These are phyloP conservation scores for Gymnobelideus leadbeateri DNA, from an alignment of 2,113 vertebrate species.

Conservation along the genomic window DNA sequence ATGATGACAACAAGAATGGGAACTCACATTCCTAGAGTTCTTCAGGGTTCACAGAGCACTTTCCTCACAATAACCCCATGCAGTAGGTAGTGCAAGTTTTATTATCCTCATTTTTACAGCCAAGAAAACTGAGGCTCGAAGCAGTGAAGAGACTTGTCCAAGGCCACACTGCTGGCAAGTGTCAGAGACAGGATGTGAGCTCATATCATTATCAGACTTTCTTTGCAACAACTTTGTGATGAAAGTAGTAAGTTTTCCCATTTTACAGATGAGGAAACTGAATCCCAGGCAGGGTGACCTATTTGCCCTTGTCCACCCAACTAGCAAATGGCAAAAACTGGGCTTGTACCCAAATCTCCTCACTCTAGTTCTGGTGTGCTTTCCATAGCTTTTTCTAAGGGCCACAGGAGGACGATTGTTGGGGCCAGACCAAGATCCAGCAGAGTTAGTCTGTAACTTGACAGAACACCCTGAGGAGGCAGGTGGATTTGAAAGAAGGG, in stretches of 20 bases:
- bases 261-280: not conserved
- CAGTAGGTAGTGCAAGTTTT: not conserved
- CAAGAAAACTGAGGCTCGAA: not conserved
- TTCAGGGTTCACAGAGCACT: not conserved
- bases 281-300: not conserved
- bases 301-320: not conserved
- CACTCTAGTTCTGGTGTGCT: not conserved
- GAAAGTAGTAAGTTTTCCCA: not conserved
- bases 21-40: not conserved
- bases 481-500: not conserved
- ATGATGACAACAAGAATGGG: no score
- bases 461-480: not conserved
- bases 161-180: not conserved
- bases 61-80: not conserved
- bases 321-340: not conserved
- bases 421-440: not conserved
- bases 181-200: not conserved
- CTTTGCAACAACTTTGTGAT: not conserved
- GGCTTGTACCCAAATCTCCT: not conserved
- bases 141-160: not conserved
- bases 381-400: not conserved
- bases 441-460: not conserved
- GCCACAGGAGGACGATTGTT: not conserved
- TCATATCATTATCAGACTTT: not conserved
- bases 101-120: not conserved